Evolutionary conservation across 2,888 invertebrate species (phyloP).

Genomic region (Stenoptilia bipunctidactyla): DNA sequence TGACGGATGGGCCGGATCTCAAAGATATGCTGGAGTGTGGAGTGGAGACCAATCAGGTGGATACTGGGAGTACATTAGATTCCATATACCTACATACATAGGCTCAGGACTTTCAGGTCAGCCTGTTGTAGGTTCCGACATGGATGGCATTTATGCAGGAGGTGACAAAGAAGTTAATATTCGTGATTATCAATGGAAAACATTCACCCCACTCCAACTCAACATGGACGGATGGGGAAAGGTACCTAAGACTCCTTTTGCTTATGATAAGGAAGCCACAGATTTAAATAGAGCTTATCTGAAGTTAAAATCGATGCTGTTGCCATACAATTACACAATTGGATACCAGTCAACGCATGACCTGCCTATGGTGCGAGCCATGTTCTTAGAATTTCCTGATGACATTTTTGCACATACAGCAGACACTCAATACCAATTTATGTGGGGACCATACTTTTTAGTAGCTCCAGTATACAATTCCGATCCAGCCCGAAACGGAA

Average conservation of each 20-base stretch:
- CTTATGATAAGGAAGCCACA: slow-evolving; percentile 40
- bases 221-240: slow-evolving; percentile 63
- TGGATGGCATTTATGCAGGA: slow-evolving; percentile 58
- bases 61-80: slow-evolving; percentile 58
- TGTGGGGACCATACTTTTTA: slow-evolving; percentile 59
- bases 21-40: slow-evolving; percentile 54
- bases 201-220: slow-evolving; percentile 55
- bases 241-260: slow-evolving; percentile 48
- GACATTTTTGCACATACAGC: slow-evolving; percentile 36
- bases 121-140: slow-evolving; percentile 53
- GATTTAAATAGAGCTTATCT: slow-evolving; percentile 51
- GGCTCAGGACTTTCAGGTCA: slow-evolving; percentile 54
- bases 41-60: slow-evolving; percentile 59
- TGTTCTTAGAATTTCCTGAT: slow-evolving; percentile 52
- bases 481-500: slow-evolving; percentile 31
- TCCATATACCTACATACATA: slow-evolving; percentile 58
- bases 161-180: slow-evolving; percentile 39
- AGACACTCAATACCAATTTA: slow-evolving; percentile 55
- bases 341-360: slow-evolving; percentile 39
- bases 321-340: slow-evolving; percentile 57
- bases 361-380: slow-evolving; percentile 53
- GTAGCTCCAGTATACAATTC: slow-evolving; percentile 50
- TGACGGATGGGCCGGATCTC: slow-evolving; percentile 61
- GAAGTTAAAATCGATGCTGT: slow-evolving; percentile 51
- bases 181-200: slow-evolving; percentile 59